Percentiles rank a stretch among this genome's conserved stretches.
Conservation (phyloP, 2,888 invertebrate genomes). For the Hetaerina titia region DNA sequence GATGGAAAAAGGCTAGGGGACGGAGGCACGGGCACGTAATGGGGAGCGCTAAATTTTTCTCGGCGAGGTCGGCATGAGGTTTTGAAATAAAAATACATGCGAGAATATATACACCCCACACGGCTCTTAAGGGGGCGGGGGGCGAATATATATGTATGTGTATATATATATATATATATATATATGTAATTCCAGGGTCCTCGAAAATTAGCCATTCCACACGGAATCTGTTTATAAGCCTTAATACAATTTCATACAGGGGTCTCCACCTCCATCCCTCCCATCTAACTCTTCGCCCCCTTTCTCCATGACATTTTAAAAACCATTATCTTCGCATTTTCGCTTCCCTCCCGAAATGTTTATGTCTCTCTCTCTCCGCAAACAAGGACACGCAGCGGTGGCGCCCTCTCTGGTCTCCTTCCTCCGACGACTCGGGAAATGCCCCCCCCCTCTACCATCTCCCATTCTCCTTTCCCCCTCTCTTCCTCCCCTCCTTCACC, state of each 20-base stretch:
- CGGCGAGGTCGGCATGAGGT: not conserved
- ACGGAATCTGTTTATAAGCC: constrained; percentile 53
- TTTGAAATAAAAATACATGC: not conserved
- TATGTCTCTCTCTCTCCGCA: not conserved
- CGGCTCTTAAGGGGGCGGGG: not conserved
- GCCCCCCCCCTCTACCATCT: constrained; percentile 74
- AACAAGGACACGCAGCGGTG: constrained; percentile 10
- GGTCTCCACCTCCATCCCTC: not conserved
- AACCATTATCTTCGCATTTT: constrained; percentile 50
- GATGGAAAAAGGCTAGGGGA: not conserved
- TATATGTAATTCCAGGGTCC: not conserved
- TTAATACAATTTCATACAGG: constrained; percentile 50
- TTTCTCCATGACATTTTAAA: constrained; percentile 32
- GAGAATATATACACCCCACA: not conserved
- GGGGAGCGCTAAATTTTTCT: not conserved
- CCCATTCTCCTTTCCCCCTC: too few relatives aligned
- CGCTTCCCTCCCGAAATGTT: constrained; percentile 40
- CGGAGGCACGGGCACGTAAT: not conserved
- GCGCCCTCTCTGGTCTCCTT: not conserved
- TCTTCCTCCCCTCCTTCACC: constrained; percentile 72
- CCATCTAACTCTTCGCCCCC: constrained; percentile 29
- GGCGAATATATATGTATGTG: not conserved
- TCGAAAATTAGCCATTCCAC: constrained; percentile 49
- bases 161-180: not conserved
- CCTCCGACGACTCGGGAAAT: constrained; percentile 72